Conservation (phyloP, 2,888 invertebrate genomes). For the Piscicola geometra region DNA sequence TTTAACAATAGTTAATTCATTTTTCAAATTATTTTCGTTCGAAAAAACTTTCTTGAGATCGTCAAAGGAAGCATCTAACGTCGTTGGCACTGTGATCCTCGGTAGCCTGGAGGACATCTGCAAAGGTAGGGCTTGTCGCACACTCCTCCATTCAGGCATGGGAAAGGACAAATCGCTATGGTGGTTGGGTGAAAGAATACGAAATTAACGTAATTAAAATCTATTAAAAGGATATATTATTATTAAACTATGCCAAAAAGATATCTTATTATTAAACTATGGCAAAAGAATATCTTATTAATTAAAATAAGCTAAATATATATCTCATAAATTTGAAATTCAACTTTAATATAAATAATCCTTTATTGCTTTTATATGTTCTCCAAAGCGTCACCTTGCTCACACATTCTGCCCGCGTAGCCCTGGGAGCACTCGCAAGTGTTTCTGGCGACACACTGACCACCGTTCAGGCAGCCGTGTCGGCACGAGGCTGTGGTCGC, state of each 20-base stretch:
- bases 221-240: too few relatives aligned
- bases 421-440: background rate
- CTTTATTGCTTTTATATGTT: too few relatives aligned
- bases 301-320: too few relatives aligned
- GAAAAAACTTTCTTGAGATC: background rate
- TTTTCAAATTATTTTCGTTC: background rate
- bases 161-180: background rate
- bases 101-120: background rate
- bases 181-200: too few relatives aligned
- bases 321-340: too few relatives aligned
- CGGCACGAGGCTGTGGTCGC: background rate
- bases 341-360: too few relatives aligned
- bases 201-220: too few relatives aligned
- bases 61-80: too few relatives aligned
- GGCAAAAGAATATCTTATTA: too few relatives aligned
- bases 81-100: background rate
- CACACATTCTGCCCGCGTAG: background rate
- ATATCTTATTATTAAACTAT: too few relatives aligned
- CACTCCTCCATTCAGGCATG: background rate
- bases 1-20: background rate
- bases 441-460: background rate
- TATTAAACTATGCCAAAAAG: too few relatives aligned
- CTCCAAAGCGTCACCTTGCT: background rate
- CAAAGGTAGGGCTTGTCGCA: background rate
- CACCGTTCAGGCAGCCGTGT: background rate